Conservation (phyloP, 1,140 invertebrate species). For the Drosophila parvula region DNA sequence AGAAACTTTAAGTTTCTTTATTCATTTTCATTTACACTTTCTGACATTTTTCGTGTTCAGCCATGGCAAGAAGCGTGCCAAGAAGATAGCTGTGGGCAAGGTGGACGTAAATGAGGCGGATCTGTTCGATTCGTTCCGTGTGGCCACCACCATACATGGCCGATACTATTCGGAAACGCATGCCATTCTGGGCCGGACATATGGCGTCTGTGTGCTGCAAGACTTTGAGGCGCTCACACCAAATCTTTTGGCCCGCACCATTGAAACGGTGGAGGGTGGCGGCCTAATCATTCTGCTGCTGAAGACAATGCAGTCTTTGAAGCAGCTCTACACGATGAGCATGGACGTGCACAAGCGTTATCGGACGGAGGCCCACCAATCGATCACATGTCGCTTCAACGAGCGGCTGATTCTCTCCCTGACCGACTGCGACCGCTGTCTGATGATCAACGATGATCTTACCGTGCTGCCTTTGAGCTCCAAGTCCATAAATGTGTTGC, state of each 20-base stretch:
- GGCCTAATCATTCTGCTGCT: constrained; percentile 96
- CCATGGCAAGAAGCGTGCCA: constrained; percentile 97
- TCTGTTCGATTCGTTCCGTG: constrained; percentile 98
- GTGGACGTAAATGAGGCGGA: constrained; percentile 97
- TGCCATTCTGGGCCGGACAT: constrained; percentile 98
- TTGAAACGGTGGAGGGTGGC: constrained; percentile 99
- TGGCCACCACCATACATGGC: constrained; percentile 98
- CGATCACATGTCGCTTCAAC: constrained; percentile 97
- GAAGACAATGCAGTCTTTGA: constrained; percentile 93
- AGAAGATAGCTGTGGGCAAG: constrained; percentile 95
- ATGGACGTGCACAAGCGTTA: constrained; percentile 99
- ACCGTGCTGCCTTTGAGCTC: constrained; percentile 97
- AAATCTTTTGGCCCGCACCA: constrained; percentile 97
- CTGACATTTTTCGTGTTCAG: constrained; percentile 84
- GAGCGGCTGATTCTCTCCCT: constrained; percentile 97
- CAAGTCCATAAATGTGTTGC: constrained; percentile 91
- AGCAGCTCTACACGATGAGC: constrained; percentile 97
- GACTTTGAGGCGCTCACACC: constrained; percentile 99
- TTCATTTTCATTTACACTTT: too few relatives aligned
- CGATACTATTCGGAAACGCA: constrained; percentile 99
- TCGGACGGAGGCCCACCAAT: constrained; percentile 96
- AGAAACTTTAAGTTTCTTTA: too few relatives aligned
- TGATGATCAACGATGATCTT: constrained; percentile 97
- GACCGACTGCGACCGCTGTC: constrained; percentile 93
- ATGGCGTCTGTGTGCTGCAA: constrained; percentile 98